Evolutionary conservation across 1,140 invertebrate species (phyloP).

Genomic region (silkworm (Bombyx mori)): DNA sequence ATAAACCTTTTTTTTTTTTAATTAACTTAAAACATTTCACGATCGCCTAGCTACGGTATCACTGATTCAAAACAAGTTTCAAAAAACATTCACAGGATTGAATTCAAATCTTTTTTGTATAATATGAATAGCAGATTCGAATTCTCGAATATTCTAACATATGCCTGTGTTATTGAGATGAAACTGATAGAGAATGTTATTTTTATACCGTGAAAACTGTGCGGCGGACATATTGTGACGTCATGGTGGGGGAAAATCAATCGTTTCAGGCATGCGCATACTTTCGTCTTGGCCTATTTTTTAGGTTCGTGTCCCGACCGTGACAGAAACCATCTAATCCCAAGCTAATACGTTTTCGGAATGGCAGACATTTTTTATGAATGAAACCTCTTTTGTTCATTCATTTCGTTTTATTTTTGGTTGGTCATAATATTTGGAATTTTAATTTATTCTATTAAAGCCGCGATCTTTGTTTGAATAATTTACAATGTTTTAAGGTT

Average conservation of each 20-base stretch:
- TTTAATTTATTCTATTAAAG: too few relatives aligned
- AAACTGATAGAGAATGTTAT: constrained; percentile 30
- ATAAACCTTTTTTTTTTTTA: constrained; percentile 23
- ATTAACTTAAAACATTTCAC: constrained; percentile 28
- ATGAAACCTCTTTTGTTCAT: constrained; percentile 45
- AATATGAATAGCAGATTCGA: too few relatives aligned
- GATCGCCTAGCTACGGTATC: constrained; percentile 30
- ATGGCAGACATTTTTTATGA: constrained; percentile 54
- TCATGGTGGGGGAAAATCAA: constrained; percentile 50
- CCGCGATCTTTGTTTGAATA: not conserved
- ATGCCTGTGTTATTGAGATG: constrained; percentile 18
- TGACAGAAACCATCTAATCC: constrained; percentile 36
- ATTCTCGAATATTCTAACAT: constrained; percentile 19
- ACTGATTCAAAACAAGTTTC: constrained; percentile 14
- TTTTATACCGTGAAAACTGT: constrained; percentile 53
- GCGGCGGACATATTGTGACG: constrained; percentile 60
- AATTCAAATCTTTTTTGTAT: too few relatives aligned
- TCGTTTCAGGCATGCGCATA: constrained; percentile 49
- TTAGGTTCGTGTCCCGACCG: constrained; percentile 24
- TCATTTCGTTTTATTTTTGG: constrained; percentile 37
- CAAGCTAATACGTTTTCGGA: constrained; percentile 21
- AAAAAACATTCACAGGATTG: too few relatives aligned
- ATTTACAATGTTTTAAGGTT: too few relatives aligned
- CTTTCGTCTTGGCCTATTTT: constrained; percentile 52
- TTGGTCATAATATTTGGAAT: not conserved